Percentiles rank a stretch among this genome's conserved stretches.
phyloP scores from a whole-genome alignment of 2,888 invertebrate species.

The Plagiodera versicolora region DNA sequence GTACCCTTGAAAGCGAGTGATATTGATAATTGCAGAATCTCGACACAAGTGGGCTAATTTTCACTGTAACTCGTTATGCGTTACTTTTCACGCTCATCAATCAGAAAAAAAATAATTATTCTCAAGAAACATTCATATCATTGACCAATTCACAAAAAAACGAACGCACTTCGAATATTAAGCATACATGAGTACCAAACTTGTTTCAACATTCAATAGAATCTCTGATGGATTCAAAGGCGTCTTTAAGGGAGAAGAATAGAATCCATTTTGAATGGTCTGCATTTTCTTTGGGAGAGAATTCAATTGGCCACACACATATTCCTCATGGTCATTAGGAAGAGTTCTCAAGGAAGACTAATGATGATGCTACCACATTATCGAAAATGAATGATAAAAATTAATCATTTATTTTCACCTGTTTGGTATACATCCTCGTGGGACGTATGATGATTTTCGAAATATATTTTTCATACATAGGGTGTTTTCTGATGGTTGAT shows the following conservation, averaged over 20 bases:
- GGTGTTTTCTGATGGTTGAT: no score
- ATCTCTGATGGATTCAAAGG: neutral
- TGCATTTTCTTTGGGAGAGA: neutral
- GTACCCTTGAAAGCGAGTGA: neutral
- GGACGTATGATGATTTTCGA: no score
- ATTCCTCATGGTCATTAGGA: neutral
- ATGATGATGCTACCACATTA: neutral
- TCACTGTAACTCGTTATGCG: neutral
- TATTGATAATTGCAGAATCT: neutral
- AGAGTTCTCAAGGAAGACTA: neutral
- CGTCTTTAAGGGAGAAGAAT: neutral
- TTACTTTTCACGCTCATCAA: constrained; percentile 7
- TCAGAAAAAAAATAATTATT: constrained; percentile 5
- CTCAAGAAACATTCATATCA: constrained; percentile 12
- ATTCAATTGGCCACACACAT: neutral
- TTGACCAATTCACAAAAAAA: constrained; percentile 18
- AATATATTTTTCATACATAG: no score
- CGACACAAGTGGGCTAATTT: neutral
- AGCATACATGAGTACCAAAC: constrained; percentile 12
- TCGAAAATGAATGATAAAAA: neutral
- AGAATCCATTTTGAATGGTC: neutral
- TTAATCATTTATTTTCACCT: neutral
- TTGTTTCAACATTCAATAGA: constrained; percentile 17
- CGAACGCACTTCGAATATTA: constrained; percentile 10
- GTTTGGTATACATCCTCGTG: neutral